A percentile compares a stretch with the other conserved stretches of the same genome.
phyloP scores from a whole-genome alignment of 30 jellyfish, hydroid and myxozoan species.

The Hydra vulgaris region DNA sequence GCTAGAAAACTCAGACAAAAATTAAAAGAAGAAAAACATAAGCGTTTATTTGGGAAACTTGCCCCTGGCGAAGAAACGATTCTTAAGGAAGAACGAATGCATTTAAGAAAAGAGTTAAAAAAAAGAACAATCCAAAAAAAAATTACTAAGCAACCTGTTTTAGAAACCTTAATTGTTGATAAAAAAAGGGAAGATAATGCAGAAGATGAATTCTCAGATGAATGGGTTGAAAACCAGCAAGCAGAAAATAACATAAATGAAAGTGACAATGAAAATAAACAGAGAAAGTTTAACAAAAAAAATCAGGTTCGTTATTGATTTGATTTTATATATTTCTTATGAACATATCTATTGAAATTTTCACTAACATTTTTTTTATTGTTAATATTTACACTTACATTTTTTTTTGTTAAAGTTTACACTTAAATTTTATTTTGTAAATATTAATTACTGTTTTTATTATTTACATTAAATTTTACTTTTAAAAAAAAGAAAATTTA shows the following conservation, averaged over 20 bases:
- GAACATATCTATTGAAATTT: no score
- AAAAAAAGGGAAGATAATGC: background rate
- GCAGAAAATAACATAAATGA: background rate
- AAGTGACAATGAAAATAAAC: background rate
- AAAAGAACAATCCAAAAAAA: background rate
- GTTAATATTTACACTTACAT: no score
- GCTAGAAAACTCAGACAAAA: slow-evolving; percentile 25
- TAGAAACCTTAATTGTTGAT: background rate
- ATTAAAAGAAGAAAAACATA: slow-evolving; percentile 29
- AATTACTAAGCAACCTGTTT: background rate
- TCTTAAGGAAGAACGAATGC: slow-evolving; percentile 13
- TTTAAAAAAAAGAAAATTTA: no score
- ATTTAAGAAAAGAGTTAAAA: slow-evolving; percentile 11
- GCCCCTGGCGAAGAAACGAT: background rate
- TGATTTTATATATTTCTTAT: no score
- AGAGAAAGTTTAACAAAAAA: background rate
- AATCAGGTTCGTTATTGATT: background rate
- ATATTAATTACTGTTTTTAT: no score
- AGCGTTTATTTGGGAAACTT: slow-evolving; percentile 25
- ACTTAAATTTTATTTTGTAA: no score
- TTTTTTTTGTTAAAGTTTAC: no score
- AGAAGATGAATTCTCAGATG: slow-evolving; percentile 11
- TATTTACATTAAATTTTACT: no score
- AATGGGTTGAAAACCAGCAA: slow-evolving; percentile 1
- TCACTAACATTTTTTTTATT: background rate